Evolutionary conservation across 1,140 invertebrate genomes (phyloP).

Genomic region (Saccostrea echinata): DNA sequence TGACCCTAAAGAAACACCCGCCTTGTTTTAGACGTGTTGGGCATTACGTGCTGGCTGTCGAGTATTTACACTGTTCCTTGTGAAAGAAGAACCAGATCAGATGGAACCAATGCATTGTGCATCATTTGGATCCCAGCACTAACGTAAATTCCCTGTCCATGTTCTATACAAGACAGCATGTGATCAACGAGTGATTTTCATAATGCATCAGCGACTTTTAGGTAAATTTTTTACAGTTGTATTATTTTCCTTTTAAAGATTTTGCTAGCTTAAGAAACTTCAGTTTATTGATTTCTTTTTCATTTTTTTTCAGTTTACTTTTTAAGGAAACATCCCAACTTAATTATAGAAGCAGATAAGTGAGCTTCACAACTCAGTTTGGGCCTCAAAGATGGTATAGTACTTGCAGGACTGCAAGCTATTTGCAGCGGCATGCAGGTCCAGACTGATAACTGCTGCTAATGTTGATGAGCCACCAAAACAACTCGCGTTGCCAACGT

Average conservation of each 20-base stretch:
- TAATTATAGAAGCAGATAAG: conserved; percentile 43
- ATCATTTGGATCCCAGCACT: conserved; percentile 25
- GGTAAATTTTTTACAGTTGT: neutral
- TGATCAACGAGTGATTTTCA: conserved; percentile 36
- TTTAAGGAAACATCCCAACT: conserved; percentile 58
- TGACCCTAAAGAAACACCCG: neutral
- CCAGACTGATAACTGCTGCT: neutral
- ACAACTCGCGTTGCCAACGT: conserved; percentile 45
- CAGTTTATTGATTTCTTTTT: neutral
- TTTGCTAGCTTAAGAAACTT: neutral
- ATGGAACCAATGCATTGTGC: neutral
- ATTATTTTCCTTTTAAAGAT: neutral
- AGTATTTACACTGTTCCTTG: conserved; percentile 25
- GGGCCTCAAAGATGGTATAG: conserved; percentile 17
- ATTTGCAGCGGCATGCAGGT: neutral
- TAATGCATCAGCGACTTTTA: conserved; percentile 33
- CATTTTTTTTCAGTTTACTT: neutral
- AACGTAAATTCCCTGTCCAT: conserved; percentile 30
- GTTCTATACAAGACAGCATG: conserved; percentile 43
- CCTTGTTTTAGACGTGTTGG: conserved; percentile 10
- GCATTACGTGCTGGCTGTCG: neutral
- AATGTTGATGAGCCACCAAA: conserved; percentile 44
- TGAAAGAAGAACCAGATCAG: conserved; percentile 13
- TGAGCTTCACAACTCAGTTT: conserved; percentile 46
- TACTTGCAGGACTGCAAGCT: conserved; percentile 53